Percentiles rank a stretch among this genome's conserved stretches.
phyloP scores from a whole-genome alignment of 1,140 invertebrate species.

The Colletes gigas region DNA sequence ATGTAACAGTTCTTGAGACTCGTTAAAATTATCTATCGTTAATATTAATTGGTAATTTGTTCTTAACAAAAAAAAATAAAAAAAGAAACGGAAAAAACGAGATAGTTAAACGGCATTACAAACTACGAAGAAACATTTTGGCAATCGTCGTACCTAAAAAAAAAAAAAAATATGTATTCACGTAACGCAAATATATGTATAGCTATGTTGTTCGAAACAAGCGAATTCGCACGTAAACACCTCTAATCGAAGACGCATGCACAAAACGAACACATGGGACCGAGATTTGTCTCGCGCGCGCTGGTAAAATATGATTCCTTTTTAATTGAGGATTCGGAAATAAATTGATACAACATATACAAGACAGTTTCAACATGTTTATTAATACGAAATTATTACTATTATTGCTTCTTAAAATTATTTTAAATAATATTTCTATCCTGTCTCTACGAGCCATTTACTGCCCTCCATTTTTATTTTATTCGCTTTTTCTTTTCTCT shows the following conservation, averaged over 20 bases:
- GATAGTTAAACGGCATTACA: not conserved
- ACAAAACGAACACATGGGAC: slow-evolving; percentile 28
- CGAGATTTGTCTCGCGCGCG: not conserved
- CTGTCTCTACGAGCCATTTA: slow-evolving; percentile 69
- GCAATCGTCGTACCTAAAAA: not conserved
- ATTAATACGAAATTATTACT: slow-evolving; percentile 79
- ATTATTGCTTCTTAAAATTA: slow-evolving; percentile 78
- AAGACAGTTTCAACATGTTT: slow-evolving; percentile 78
- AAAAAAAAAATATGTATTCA: not conserved
- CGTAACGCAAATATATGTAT: no score
- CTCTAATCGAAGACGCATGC: slow-evolving; percentile 50
- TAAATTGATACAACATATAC: slow-evolving; percentile 75
- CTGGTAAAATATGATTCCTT: slow-evolving; percentile 37
- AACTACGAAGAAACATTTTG: not conserved
- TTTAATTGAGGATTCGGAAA: slow-evolving; percentile 70
- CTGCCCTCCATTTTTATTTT: slow-evolving; percentile 65
- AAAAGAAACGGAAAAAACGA: not conserved
- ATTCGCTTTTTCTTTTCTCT: no score
- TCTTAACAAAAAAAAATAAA: not conserved
- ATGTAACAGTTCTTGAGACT: not conserved
- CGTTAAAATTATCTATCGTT: not conserved
- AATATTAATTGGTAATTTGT: not conserved
- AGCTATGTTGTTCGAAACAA: not conserved
- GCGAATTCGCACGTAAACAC: slow-evolving; percentile 49
- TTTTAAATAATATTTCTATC: slow-evolving; percentile 74